A percentile compares a stretch with the other conserved stretches of the same genome.
Conservation (phyloP, 1,140 invertebrate genomes). For the Pygmarrhopalites habei region DNA sequence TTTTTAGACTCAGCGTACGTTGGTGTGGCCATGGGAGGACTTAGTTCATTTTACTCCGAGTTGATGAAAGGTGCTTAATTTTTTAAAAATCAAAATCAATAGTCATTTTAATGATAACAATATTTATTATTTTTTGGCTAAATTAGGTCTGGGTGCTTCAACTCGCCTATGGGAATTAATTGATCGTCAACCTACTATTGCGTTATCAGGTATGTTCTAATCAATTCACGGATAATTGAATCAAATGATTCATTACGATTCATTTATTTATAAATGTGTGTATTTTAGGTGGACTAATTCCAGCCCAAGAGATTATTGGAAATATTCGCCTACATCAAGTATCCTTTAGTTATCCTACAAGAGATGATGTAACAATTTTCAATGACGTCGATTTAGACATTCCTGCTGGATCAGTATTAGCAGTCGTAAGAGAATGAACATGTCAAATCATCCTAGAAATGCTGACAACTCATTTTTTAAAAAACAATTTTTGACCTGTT, state of each 20-base stretch:
- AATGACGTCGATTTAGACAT: constrained; percentile 44
- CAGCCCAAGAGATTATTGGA: constrained; percentile 40
- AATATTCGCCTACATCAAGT: constrained; percentile 49
- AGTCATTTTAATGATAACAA: not conserved
- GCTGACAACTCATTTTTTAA: not conserved
- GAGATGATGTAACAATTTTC: constrained; percentile 49
- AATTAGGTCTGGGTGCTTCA: constrained; percentile 78
- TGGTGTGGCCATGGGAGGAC: constrained; percentile 67
- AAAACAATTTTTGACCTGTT: not conserved
- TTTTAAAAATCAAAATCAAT: too few relatives aligned
- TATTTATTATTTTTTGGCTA: not conserved
- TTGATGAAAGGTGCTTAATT: constrained; percentile 89
- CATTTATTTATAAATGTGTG: not conserved
- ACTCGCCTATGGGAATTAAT: constrained; percentile 81
- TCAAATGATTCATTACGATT: constrained; percentile 2
- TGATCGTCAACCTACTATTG: constrained; percentile 69
- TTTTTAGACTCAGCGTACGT: constrained; percentile 87
- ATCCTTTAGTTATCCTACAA: constrained; percentile 53
- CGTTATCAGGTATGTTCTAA: constrained; percentile 54
- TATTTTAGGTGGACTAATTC: constrained; percentile 37
- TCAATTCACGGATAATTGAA: too few relatives aligned
- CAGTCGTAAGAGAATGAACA: constrained; percentile 42
- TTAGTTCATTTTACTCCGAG: constrained; percentile 82
- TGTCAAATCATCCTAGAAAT: not conserved
- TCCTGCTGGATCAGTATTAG: constrained; percentile 49